Base-by-base conservation (phyloP, 2,113 vertebrate species). In the Petrocephalus zakoni region DNA sequence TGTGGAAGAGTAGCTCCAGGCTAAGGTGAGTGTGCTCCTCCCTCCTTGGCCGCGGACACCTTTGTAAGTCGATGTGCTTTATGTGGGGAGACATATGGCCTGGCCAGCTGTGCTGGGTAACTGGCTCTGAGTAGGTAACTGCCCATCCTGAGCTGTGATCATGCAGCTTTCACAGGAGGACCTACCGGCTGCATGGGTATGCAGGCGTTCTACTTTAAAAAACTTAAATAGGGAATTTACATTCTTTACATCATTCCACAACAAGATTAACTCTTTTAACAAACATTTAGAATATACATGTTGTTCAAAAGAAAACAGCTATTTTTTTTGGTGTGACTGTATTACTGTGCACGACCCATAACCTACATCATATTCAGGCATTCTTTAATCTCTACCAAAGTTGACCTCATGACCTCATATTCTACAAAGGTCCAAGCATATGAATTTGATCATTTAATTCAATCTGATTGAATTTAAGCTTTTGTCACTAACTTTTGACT, bases 1-100 rank as follows among this genome's bases (percentile, higher is more conserved):
- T 85, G 61, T 15, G 8, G 81, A 55, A 29, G 72, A 21, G 87
- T 15, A 42, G 68, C 72, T 64, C 42, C 22, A 58, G 42, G 81
- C 55, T 86, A n/a, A 49, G 47, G 61, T 84, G 42, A 75, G 25
- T n/a, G 56, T n/a, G 55, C 56, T 42, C 82, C 72, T 21, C 88
- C 88, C 22, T 46, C 55, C 56, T 68, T 9, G 22, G 42, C 42
- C 4, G 1, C 46, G 8, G 55, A 46, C 82, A 15, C 47, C 88
- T 89, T 75, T 86, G 83, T 75, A 86, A 89, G 86, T 86, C 82
- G 52, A 15, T 75, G 61, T 22, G 37, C 88, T 89, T 85, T 85
- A 58, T 89, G 83, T 86, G 52, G 17, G 2, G 81, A 85, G 88
- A 86, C 84, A 89, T 89, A 86, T 89, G 88, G 88, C 42, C n/a